A percentile compares a stretch with the other conserved stretches of the same genome.
These are phyloP conservation scores for Drosophila rellima DNA, from an alignment of 2,888 invertebrate species.

Conservation along the genomic window DNA sequence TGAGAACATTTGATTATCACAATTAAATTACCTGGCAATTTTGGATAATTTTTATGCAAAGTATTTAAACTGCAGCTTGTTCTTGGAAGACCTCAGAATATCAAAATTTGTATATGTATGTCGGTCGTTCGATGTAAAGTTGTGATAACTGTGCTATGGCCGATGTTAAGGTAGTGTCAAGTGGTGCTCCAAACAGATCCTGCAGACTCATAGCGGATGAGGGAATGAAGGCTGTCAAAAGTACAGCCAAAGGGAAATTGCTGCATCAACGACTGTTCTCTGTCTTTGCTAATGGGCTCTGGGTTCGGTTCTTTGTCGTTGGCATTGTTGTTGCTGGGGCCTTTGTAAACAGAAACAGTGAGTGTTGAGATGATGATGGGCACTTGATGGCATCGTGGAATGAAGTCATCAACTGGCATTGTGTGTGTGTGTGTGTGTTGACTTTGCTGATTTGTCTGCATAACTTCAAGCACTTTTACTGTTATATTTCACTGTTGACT, in stretches of 20 bases:
- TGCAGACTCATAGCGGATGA: slow-evolving; percentile 68
- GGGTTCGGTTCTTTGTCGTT: slow-evolving; percentile 40
- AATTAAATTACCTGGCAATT: slow-evolving; percentile 48
- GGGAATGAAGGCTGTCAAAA: slow-evolving; percentile 42
- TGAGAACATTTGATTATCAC: slow-evolving; percentile 34
- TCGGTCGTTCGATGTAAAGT: slow-evolving; percentile 9
- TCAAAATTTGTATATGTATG: slow-evolving; percentile 28
- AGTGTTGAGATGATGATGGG: slow-evolving; percentile 38
- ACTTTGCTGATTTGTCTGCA: slow-evolving; percentile 68
- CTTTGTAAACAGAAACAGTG: slow-evolving; percentile 39
- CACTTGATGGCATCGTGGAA: slow-evolving; percentile 57
- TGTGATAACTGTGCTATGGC: slow-evolving; percentile 34
- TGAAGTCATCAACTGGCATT: slow-evolving; percentile 61
- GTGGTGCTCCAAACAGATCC: slow-evolving; percentile 68
- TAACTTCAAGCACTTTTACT: slow-evolving; percentile 64
- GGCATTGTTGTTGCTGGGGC: slow-evolving; percentile 24
- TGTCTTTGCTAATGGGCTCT: slow-evolving; percentile 34
- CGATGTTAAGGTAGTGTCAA: slow-evolving; percentile 38
- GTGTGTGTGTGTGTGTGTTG: slow-evolving; percentile 51
- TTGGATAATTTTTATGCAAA: slow-evolving; percentile 55
- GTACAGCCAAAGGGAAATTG: slow-evolving; percentile 38
- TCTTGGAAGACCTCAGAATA: slow-evolving; percentile 51
- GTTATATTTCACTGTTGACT: slow-evolving; percentile 53
- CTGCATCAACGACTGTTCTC: slow-evolving; percentile 6
- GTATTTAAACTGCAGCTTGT: slow-evolving; percentile 48